These are phyloP conservation scores for Asbolus verrucosus DNA, from an alignment of 1,140 invertebrate species.

Conservation along the genomic window DNA sequence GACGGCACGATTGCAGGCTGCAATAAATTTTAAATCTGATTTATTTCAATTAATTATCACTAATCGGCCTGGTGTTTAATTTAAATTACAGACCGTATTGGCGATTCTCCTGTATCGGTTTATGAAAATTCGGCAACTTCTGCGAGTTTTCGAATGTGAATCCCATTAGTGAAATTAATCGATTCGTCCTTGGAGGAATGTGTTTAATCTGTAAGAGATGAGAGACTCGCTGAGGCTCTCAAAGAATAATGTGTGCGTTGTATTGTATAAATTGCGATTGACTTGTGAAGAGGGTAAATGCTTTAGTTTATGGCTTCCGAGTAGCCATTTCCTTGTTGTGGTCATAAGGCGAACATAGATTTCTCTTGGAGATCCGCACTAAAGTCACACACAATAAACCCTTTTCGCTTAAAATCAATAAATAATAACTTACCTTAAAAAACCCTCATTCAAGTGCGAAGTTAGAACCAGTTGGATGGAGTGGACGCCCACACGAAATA, in stretches of 20 bases:
- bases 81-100: too few relatives aligned
- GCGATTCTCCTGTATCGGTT: too few relatives aligned
- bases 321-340: conserved; percentile 8
- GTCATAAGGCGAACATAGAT: too few relatives aligned
- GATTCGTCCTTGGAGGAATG: background rate
- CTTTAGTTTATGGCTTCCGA: conserved; percentile 21
- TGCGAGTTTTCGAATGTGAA: conserved; percentile 5
- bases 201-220: too few relatives aligned
- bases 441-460: too few relatives aligned
- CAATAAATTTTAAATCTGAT: conserved; percentile 2
- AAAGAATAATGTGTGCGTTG: conserved; percentile 4
- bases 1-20: background rate
- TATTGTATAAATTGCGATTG: conserved; percentile 10
- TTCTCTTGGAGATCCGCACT: too few relatives aligned
- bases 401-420: conserved; percentile 6
- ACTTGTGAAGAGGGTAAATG: conserved; percentile 10
- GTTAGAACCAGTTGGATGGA: too few relatives aligned
- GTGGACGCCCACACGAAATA: too few relatives aligned
- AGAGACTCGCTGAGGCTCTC: background rate
- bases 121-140: too few relatives aligned
- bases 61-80: background rate
- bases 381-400: too few relatives aligned
- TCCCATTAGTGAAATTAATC: background rate
- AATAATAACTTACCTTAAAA: background rate
- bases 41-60: conserved; percentile 21